phyloP scores from a whole-genome alignment of 1,140 invertebrate genomes.

The Drosophila watanabei region DNA sequence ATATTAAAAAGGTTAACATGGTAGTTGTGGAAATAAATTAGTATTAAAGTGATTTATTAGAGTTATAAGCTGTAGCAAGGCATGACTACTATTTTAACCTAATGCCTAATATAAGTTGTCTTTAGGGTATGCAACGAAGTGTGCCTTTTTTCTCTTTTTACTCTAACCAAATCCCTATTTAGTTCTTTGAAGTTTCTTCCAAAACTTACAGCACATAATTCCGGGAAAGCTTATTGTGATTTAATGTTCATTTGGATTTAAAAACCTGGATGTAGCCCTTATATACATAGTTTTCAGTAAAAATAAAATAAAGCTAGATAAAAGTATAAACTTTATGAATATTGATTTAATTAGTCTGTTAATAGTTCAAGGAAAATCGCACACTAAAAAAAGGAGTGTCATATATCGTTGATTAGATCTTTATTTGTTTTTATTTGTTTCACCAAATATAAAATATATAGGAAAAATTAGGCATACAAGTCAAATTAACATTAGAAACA shows the following conservation, averaged over 20 bases:
- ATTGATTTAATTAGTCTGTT: too few relatives aligned
- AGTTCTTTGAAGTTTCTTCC: not conserved
- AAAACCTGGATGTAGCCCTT: too few relatives aligned
- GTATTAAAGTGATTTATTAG: slow-evolving; percentile 2
- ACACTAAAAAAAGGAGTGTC: too few relatives aligned
- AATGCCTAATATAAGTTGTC: not conserved
- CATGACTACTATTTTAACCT: not conserved
- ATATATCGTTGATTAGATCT: too few relatives aligned
- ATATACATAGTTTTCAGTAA: too few relatives aligned
- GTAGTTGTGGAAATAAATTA: not conserved
- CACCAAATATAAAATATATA: not conserved
- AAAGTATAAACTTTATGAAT: too few relatives aligned
- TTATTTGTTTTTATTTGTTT: not conserved
- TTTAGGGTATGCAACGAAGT: not conserved
- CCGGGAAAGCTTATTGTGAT: not conserved
- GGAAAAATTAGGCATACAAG: not conserved
- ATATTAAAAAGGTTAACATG: not conserved
- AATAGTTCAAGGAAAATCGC: too few relatives aligned
- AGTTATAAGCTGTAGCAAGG: not conserved
- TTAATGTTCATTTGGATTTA: too few relatives aligned
- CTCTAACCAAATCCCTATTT: not conserved
- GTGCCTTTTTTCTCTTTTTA: too few relatives aligned
- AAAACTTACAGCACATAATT: not conserved
- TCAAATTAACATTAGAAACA: too few relatives aligned
- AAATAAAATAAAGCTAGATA: too few relatives aligned